Percentiles rank a stretch among this genome's conserved stretches.
Conservation (phyloP, 2,888 invertebrate species). For the Dendrolimus houi region DNA sequence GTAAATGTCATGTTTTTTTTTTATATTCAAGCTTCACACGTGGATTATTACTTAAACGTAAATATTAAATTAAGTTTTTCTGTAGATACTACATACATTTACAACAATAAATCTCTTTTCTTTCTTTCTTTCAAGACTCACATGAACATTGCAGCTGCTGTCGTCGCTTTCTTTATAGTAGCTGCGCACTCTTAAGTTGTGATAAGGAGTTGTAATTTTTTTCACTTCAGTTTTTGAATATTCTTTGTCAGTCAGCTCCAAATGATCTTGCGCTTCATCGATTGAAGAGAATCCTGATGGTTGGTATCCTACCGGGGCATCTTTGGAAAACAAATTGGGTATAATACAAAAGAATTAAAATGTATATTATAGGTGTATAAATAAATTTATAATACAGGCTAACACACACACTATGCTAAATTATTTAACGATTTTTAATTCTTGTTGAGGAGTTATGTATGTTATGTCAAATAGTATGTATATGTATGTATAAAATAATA, state of each 20-base stretch:
- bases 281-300: conserved; percentile 43
- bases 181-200: conserved; percentile 26
- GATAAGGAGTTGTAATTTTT: conserved; percentile 34
- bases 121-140: conserved; percentile 18
- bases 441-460: too few relatives aligned
- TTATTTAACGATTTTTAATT: too few relatives aligned
- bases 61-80: too few relatives aligned
- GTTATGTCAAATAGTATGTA: too few relatives aligned
- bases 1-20: too few relatives aligned
- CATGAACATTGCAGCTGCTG: conserved; percentile 40
- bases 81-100: too few relatives aligned
- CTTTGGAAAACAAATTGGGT: conserved; percentile 15
- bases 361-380: background rate
- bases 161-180: conserved; percentile 22
- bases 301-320: conserved; percentile 54
- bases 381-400: background rate
- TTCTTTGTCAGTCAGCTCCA: conserved; percentile 20
- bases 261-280: conserved; percentile 27
- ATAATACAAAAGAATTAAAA: background rate
- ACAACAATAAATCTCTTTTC: too few relatives aligned
- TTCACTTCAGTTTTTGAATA: conserved; percentile 5
- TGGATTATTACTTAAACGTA: too few relatives aligned
- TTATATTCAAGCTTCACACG: too few relatives aligned
- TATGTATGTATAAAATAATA: too few relatives aligned
- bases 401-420: too few relatives aligned